Evolutionary conservation across 2,113 vertebrate genomes (phyloP), one percentile per base, ranked within the genome.

Genomic region (Carlito syrichta): DNA sequence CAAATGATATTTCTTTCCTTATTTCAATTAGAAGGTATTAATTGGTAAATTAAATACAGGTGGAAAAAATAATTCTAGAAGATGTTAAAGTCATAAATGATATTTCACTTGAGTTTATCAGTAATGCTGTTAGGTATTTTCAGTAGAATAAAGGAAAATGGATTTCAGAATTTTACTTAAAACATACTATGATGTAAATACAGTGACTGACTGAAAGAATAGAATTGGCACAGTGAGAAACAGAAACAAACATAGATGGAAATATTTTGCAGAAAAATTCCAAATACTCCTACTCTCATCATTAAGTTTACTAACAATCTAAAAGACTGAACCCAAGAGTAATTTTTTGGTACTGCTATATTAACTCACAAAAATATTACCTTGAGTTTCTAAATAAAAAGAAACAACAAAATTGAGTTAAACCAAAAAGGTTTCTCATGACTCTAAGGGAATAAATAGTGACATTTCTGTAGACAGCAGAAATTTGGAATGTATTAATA

Each of bases 351-450:
- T 22, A 56, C 27, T 63, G 14, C 13, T 84, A 27, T 23, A 43
- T 27, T 54, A 90, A 66, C 66, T 79, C 63, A 66, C 8, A 30
- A 54, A 82, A 14, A 23, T n/a, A n/a, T 74, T 91, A 79, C 25
- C 25, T 79, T 52, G 16, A 85, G 2, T 86, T 95, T 96, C 40
- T 76, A 90, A 86, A 87, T 86, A 50, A 91, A 90, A 91, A 94
- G 0, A 69, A 48, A 83, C 19, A 84, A 68, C 9, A 85, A 91
- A 81, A 84, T 56, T 38, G 62, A 17, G 17, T 48, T 81, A 62
- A 91, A 93, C 22, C 81, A 25, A 40, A 38, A 91, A 86, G 10
- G 91, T 58, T 66, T 78, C 74, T 77, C 52, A 86, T 63, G 20
- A 94, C 71, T 86, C 14, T 62, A 69, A 76, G 27, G 8, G 0